Conservation (phyloP, 2,888 invertebrate species). For the Thelaira solivaga region DNA sequence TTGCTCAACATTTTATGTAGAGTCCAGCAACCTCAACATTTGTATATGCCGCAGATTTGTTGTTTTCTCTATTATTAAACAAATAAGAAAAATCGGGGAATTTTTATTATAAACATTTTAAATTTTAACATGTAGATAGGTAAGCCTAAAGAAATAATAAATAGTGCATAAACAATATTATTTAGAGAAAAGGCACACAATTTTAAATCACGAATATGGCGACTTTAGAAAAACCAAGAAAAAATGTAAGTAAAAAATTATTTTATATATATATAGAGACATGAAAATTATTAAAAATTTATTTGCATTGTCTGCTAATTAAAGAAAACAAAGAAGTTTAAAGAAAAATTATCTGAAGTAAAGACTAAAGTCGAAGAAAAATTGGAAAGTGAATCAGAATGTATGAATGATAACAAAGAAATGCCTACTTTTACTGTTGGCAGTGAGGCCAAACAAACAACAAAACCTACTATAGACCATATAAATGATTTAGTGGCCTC, state of each 20-base stretch:
- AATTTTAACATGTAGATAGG: conserved; percentile 10
- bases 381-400: conserved; percentile 33
- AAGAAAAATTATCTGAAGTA: conserved; percentile 22
- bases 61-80: conserved; percentile 24
- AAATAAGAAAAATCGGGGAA: conserved; percentile 30
- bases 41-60: neutral
- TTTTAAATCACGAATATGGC: conserved; percentile 69
- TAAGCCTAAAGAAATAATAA: neutral
- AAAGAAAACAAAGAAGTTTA: conserved; percentile 68
- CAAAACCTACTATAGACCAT: neutral
- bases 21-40: neutral
- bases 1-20: neutral
- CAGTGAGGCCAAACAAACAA: neutral
- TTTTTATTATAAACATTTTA: conserved; percentile 4
- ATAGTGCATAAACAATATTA: neutral
- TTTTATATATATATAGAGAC: conserved; percentile 30
- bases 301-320: neutral
- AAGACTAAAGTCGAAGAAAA: conserved; percentile 56
- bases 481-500: conserved; percentile 42
- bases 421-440: neutral
- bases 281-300: too few relatives aligned
- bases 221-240: conserved; percentile 74
- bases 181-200: neutral
- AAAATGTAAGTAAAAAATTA: conserved; percentile 67
- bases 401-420: conserved; percentile 62